phyloP scores from a whole-genome alignment of 2,113 vertebrate species.

The Cinclus cinclus region DNA sequence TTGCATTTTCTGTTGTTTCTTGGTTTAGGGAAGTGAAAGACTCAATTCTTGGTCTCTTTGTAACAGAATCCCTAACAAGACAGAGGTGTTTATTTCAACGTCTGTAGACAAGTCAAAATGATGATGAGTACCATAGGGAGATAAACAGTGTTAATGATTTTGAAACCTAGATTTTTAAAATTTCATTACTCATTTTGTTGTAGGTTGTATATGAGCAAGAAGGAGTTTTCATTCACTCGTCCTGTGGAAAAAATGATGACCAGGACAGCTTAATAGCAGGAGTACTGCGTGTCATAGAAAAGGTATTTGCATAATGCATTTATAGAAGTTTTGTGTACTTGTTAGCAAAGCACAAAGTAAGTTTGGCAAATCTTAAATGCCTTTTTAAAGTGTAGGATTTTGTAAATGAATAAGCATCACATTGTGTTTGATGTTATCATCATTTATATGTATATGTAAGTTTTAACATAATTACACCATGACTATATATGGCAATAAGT shows the following conservation, averaged over 20 bases:
- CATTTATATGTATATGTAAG: background rate
- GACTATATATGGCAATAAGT: background rate
- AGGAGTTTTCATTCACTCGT: slow-evolving; percentile 91
- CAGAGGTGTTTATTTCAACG: background rate
- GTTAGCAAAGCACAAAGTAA: accelerated
- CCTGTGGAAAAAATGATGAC: slow-evolving; percentile 81
- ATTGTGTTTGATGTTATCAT: background rate
- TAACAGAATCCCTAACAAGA: background rate
- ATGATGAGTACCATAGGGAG: background rate
- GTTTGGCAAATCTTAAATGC: background rate
- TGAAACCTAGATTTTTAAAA: background rate
- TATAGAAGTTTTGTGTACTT: background rate
- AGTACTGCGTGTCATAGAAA: slow-evolving; percentile 86
- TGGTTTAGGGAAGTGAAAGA: background rate
- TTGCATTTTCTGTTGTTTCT: background rate
- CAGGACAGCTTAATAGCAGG: slow-evolving; percentile 88
- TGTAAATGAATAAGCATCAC: background rate
- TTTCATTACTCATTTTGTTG: background rate
- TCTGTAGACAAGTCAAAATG: background rate
- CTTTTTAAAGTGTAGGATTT: background rate
- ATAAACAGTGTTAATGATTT: background rate
- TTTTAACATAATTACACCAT: background rate
- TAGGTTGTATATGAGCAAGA: slow-evolving; percentile 92
- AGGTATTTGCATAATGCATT: slow-evolving; percentile 74
- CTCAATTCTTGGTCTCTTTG: background rate